Evolutionary conservation across 2,888 invertebrate genomes (phyloP).

Genomic region (Gortyna flavago): DNA sequence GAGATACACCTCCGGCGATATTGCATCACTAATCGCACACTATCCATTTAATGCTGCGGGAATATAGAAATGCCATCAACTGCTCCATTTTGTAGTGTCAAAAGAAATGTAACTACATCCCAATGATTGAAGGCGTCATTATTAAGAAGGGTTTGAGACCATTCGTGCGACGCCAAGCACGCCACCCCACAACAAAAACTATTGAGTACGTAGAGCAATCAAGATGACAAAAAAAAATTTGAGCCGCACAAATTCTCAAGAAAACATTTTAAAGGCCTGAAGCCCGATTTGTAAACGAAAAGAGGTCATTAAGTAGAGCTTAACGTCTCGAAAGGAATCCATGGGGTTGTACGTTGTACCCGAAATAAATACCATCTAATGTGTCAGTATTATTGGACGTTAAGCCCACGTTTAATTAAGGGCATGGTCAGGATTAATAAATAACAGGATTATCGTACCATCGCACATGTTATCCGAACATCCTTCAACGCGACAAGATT

Average conservation of each 20-base stretch:
- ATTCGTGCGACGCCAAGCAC: conserved; percentile 17
- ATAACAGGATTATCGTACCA: conserved; percentile 86
- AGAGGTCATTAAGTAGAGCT: conserved; percentile 79
- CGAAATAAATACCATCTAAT: conserved; percentile 81
- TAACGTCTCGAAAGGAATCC: conserved; percentile 73
- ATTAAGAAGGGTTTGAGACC: conserved; percentile 39
- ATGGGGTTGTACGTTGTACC: conserved; percentile 70
- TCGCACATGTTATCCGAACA: conserved; percentile 77
- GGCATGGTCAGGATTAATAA: conserved; percentile 80
- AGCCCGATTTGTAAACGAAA: conserved; percentile 70
- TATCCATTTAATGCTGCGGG: conserved; percentile 36
- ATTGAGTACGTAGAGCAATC: conserved; percentile 38
- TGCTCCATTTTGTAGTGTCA: conserved; percentile 39
- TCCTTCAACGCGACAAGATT: conserved; percentile 68
- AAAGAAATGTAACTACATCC: conserved; percentile 54
- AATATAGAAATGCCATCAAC: conserved; percentile 54
- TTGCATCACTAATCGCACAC: conserved; percentile 52
- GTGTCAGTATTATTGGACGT: conserved; percentile 74
- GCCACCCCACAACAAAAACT: conserved; percentile 36
- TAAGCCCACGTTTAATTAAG: conserved; percentile 82
- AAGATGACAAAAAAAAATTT: conserved; percentile 39
- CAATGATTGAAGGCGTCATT: conserved; percentile 42
- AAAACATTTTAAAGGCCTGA: conserved; percentile 56
- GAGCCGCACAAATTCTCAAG: conserved; percentile 54
- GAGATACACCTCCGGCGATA: conserved; percentile 48